These are phyloP conservation scores for Meandrina meandrites DNA, from an alignment of 92 coral and sea anemone genomes.

Conservation along the genomic window DNA sequence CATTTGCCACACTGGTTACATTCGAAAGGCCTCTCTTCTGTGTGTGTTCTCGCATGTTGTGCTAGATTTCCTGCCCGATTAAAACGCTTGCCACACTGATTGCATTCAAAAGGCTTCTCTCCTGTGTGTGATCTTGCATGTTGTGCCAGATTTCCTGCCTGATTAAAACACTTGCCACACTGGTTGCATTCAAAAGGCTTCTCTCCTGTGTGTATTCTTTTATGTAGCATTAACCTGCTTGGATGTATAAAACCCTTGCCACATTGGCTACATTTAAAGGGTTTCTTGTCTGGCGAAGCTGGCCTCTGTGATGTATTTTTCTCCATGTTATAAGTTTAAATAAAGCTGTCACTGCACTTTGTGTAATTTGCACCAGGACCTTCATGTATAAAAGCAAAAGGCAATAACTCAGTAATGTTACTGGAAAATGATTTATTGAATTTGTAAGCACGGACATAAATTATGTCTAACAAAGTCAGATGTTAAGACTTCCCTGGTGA, in stretches of 20 bases:
- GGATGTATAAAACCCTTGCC: neutral
- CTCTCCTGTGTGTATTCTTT: neutral
- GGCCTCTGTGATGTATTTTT: too few species aligned
- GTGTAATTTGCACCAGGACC: too few species aligned
- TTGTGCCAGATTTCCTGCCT: neutral
- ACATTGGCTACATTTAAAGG: neutral
- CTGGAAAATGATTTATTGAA: too few species aligned
- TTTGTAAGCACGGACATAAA: too few species aligned
- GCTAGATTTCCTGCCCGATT: neutral
- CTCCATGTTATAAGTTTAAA: neutral
- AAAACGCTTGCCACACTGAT: neutral
- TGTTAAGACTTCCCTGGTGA: too few species aligned
- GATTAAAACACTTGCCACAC: neutral
- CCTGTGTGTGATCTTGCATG: neutral
- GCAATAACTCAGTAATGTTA: too few species aligned
- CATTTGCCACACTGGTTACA: neutral
- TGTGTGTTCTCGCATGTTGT: neutral
- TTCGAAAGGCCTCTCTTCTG: neutral
- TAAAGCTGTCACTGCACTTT: too few species aligned
- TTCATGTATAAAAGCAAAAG: too few species aligned
- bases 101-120: neutral
- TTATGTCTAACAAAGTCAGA: too few species aligned
- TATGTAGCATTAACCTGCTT: neutral
- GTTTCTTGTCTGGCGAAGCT: neutral
- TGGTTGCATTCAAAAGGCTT: neutral